Evolutionary conservation across 2,797 vertebrate species (phyloP), one percentile per base, ranked within the genome.

Genomic region (Gorsachius magnificus): DNA sequence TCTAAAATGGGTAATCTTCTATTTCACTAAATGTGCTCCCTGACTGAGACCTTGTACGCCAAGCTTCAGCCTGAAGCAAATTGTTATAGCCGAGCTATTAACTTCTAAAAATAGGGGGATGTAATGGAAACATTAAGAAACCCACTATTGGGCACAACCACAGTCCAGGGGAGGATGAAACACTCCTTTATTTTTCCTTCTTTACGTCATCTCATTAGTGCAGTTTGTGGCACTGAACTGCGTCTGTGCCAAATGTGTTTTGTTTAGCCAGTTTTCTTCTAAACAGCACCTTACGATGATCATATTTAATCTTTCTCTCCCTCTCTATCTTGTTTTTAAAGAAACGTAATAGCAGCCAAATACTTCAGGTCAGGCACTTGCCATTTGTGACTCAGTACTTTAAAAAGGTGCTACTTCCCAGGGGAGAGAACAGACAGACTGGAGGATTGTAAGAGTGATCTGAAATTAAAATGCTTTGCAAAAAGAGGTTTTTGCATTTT

Each of bases 51-150:
- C 80, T 96, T 83, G 82, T 96, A 93, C 3, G 51, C 84, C 85
- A 93, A 95, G 88, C 75, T 96, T 96, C 95, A 98, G 96, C 97
- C 97, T 97, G 96, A 97, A 97, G 94, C 95, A 97, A 97, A 98
- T 98, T 97, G 93, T 96, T 97, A 96, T 90, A 98, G 95, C 91
- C 9, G 5, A 89, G 93, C 93, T 98, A 97, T 98, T 98, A 97
- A 96, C 96, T 97, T 96, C 97, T 97, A 97, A 97, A 98, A 97
- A 98, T 97, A 98, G 95, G 85, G 80, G 87, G 50, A 76, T 91
- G 90, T 96, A 96, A 97, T 95, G 92, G 97, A 97, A 97, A 95
- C 89, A 95, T 97, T 95, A 92, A 92, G 91, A 96, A 95, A 94
- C 74, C 89, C 33, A 89, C 96, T 93, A 91, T 68, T 95, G 83